Evolutionary conservation across 2,113 vertebrate genomes (phyloP).

Genomic region (Cephalopholis sonnerati): DNA sequence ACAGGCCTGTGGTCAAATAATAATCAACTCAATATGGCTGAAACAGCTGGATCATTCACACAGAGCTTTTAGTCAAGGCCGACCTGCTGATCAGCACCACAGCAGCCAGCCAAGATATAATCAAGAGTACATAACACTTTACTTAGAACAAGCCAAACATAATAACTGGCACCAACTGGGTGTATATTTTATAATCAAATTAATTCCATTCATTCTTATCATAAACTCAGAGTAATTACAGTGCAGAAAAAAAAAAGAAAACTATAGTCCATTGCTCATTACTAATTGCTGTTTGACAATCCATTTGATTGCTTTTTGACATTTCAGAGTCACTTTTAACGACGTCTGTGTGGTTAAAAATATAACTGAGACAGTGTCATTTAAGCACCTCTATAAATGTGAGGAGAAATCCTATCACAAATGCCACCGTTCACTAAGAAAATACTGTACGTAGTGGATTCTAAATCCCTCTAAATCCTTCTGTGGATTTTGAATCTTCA

Average conservation of each 20-base stretch:
- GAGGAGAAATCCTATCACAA: not conserved
- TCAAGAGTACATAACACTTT: not conserved
- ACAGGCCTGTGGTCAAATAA: not conserved
- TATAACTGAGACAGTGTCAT: not conserved
- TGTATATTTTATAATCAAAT: not conserved
- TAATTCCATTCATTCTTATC: not conserved
- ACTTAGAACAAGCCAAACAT: not conserved
- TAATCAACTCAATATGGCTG: not conserved
- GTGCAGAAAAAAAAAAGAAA: not conserved
- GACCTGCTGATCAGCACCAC: not conserved
- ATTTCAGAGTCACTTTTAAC: not conserved
- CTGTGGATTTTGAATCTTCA: not conserved
- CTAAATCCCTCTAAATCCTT: not conserved
- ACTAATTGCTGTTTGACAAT: not conserved
- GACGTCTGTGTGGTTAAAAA: not conserved
- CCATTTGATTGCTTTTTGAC: not conserved
- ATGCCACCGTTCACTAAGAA: not conserved
- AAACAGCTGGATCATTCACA: constrained; percentile 40
- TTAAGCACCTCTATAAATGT: constrained; percentile 9
- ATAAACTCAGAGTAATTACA: not conserved
- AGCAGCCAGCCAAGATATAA: not conserved
- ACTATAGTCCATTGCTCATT: not conserved
- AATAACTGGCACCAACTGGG: not conserved
- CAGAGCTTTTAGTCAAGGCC: not conserved
- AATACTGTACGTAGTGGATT: not conserved